These are phyloP conservation scores for Falco naumanni DNA, from an alignment of 2,797 vertebrate species.

Conservation along the genomic window DNA sequence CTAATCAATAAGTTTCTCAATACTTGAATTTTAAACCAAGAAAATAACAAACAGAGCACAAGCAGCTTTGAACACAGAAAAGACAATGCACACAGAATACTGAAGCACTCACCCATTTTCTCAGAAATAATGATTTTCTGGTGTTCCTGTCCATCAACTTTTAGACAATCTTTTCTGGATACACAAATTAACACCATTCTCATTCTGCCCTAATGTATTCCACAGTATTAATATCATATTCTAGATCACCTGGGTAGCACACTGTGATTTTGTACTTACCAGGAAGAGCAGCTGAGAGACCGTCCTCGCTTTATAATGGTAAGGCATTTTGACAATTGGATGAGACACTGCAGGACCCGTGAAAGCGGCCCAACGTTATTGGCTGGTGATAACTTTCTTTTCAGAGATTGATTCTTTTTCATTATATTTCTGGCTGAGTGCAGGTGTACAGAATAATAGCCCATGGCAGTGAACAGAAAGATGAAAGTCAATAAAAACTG, in stretches of 20 bases:
- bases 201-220: neutral
- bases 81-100: neutral
- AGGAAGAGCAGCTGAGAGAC: neutral
- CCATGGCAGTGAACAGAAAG: conserved; percentile 52
- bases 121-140: neutral
- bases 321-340: conserved; percentile 34
- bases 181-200: neutral
- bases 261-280: neutral
- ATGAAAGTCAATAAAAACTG: conserved; percentile 71
- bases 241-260: accelerated
- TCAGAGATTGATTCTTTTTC: conserved; percentile 68
- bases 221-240: neutral
- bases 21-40: neutral
- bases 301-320: neutral
- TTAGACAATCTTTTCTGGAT: neutral
- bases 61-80: neutral
- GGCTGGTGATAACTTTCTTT: conserved; percentile 55
- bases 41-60: neutral
- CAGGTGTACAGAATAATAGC: conserved; percentile 65
- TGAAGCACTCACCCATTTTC: neutral
- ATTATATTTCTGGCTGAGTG: conserved; percentile 66
- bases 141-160: neutral
- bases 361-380: conserved; percentile 7
- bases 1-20: conserved; percentile 2
- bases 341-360: neutral